phyloP scores from a whole-genome alignment of 2,888 invertebrate species.

The Creontiades dilutus region DNA sequence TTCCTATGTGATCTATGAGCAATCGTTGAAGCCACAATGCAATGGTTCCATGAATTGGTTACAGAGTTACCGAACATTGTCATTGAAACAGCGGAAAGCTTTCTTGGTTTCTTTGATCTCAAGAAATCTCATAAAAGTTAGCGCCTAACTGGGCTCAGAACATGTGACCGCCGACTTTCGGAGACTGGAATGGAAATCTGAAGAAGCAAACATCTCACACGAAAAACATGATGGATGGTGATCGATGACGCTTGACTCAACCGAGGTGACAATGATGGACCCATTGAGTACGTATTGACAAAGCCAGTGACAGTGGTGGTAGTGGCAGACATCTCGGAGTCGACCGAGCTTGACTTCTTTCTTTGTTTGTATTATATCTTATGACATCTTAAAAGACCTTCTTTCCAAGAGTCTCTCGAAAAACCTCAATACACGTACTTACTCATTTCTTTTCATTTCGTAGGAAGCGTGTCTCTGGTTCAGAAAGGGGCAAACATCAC shows the following conservation, averaged over 20 bases:
- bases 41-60: too few relatives aligned
- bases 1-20: too few relatives aligned
- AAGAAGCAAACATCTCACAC: not conserved
- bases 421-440: too few relatives aligned
- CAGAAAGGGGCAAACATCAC: too few relatives aligned
- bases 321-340: not conserved
- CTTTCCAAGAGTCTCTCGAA: not conserved
- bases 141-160: too few relatives aligned
- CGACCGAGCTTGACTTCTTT: not conserved
- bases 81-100: too few relatives aligned
- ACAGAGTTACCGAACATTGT: too few relatives aligned
- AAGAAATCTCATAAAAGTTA: too few relatives aligned
- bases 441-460: too few relatives aligned
- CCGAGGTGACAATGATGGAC: not conserved
- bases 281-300: not conserved
- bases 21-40: too few relatives aligned
- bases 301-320: not conserved
- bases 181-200: not conserved
- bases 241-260: not conserved
- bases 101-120: too few relatives aligned
- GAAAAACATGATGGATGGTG: conserved; percentile 25
- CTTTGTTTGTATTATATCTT: not conserved
- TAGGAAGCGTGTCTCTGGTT: too few relatives aligned
- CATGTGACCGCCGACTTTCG: not conserved
- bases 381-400: not conserved